phyloP scores from a whole-genome alignment of 2,888 invertebrate genomes.

The Pseudoips prasinana region DNA sequence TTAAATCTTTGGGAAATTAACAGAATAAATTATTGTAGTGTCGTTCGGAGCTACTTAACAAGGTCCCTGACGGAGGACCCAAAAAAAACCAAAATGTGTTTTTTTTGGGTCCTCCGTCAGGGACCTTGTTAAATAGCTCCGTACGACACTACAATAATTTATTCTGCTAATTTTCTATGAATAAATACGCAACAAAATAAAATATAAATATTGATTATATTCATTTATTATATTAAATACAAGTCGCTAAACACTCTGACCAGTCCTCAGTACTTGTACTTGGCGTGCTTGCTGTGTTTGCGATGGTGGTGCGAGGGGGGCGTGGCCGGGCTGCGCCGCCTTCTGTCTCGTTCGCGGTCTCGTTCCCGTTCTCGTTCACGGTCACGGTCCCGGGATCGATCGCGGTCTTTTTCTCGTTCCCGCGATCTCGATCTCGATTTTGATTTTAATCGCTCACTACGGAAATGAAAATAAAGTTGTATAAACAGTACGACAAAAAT shows the following conservation, averaged over 20 bases:
- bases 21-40: no score
- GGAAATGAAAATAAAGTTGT: no score
- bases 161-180: no score
- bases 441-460: conserved; percentile 54
- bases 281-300: conserved; percentile 69
- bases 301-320: conserved; percentile 66
- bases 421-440: conserved; percentile 57
- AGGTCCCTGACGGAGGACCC: no score
- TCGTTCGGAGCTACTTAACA: no score
- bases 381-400: conserved; percentile 46
- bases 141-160: no score
- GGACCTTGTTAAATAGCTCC: no score
- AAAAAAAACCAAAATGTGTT: no score
- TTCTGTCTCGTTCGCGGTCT: conserved; percentile 49
- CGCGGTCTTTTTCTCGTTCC: conserved; percentile 46
- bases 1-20: no score
- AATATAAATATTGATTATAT: conserved; percentile 3
- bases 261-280: conserved; percentile 63
- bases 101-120: no score
- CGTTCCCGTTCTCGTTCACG: conserved; percentile 51
- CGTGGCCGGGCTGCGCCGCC: conserved; percentile 66
- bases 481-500: no score
- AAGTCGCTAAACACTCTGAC: not conserved
- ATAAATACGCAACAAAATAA: no score
- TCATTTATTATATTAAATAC: conserved; percentile 27